These are phyloP conservation scores for Chaetodon trifasciatus DNA, from an alignment of 2,797 vertebrate species.

Conservation along the genomic window DNA sequence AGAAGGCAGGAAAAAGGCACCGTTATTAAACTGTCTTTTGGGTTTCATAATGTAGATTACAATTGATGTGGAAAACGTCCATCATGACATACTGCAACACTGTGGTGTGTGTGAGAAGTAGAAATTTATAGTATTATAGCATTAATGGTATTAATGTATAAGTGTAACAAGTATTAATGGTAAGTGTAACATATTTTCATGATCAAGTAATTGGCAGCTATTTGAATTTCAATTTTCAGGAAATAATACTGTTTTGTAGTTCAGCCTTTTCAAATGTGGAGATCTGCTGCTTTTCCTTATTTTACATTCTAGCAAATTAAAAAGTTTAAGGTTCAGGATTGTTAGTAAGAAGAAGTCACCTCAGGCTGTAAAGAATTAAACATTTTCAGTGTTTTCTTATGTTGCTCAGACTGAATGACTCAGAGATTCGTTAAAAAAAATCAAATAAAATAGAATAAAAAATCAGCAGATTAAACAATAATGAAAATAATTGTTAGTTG, in stretches of 20 bases:
- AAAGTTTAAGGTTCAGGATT: not conserved
- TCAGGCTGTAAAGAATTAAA: not conserved
- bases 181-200: not conserved
- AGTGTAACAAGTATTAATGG: no score
- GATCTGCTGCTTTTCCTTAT: not conserved
- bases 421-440: not conserved
- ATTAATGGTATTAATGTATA: no score
- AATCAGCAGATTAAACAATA: not conserved
- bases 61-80: conserved; percentile 7
- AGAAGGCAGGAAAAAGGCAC: conserved; percentile 16
- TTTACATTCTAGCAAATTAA: not conserved
- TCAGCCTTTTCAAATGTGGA: not conserved
- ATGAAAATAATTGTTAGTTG: not conserved
- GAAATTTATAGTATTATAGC: no score
- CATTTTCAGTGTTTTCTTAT: not conserved
- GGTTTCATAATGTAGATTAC: not conserved
- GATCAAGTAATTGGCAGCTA: not conserved
- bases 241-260: not conserved
- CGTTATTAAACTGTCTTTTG: conserved; percentile 16
- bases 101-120: not conserved
- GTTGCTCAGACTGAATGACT: not conserved
- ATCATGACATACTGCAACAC: not conserved
- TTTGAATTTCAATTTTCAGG: not conserved
- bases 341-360: not conserved
- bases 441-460: not conserved